phyloP scores from a whole-genome alignment of 2,113 vertebrate genomes.

The Lota lota region DNA sequence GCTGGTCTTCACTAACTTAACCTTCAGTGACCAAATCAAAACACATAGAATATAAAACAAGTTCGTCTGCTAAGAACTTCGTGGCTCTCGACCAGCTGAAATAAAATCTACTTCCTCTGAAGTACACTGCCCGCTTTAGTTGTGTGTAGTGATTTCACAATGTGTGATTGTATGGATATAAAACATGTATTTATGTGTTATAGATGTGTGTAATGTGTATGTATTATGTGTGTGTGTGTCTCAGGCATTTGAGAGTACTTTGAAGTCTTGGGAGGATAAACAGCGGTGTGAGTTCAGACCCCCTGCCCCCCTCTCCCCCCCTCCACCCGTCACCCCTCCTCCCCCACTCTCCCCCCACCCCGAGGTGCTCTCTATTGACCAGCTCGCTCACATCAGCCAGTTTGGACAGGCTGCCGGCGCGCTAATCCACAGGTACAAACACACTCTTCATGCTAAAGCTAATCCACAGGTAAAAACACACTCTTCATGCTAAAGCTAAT shows the following conservation, averaged over 20 bases:
- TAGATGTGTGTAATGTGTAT: not conserved
- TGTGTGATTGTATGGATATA: constrained; percentile 3
- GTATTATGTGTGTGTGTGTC: not conserved
- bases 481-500: not conserved
- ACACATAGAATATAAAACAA: no score
- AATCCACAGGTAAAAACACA: not conserved
- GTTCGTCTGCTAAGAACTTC: no score
- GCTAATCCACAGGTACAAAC: constrained; percentile 73
- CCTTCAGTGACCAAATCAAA: no score
- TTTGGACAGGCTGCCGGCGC: constrained; percentile 88
- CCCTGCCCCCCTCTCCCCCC: constrained; percentile 69
- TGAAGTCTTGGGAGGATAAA: constrained; percentile 99
- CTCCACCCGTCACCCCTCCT: constrained; percentile 64
- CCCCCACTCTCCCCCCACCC: constrained; percentile 71
- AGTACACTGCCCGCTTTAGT: no score
- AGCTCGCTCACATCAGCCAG: constrained; percentile 83
- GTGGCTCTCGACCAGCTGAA: no score
- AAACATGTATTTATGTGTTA: not conserved
- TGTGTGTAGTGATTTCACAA: not conserved
- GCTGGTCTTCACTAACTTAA: no score
- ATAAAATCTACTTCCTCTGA: no score
- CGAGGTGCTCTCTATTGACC: constrained; percentile 88
- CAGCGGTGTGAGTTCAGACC: constrained; percentile 86
- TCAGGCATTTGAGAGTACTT: constrained; percentile 92
- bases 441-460: not conserved